Base-by-base conservation (phyloP, 2,888 invertebrate genomes). In the Euspilapteryx auroguttella region DNA sequence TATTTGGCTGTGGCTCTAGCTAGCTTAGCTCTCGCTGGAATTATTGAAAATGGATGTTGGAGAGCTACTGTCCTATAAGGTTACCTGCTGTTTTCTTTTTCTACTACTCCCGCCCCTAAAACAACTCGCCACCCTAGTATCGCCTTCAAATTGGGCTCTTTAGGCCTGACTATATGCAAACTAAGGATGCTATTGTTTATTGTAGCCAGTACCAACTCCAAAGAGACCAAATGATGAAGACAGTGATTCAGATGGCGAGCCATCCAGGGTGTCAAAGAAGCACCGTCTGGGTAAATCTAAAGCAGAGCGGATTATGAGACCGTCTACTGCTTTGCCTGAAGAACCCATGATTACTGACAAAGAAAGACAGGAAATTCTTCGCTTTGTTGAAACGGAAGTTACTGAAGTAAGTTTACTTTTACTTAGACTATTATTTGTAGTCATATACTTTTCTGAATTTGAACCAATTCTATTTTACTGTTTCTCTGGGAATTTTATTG, bases 351-450 rank as follows among this genome's bases (percentile, higher is more conserved):
- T 86, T 14, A 79, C 83, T 1, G 85, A 85, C 32, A 86, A 87
- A 47, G 89, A 90, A 55, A 81, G 87, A 39, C 81, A 86, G 41
- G 87, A 90, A 47, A 91, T 92, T 38, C 59, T 90, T 3, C 83
- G 85, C 66, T 87, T 87, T 65, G 91, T 92, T 3, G 91, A 92
- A 55, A 87, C 81, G 28, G 90, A 89, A 68, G 86, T 83, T 22
- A 83, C 85, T 5, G 86, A 89, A 62, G 86, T 86, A 54, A 37
- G 36, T 36, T 22, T 28, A 25, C 31, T 29, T 15, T 4, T 22
- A 24, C 25, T 24, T 30, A 17, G 2, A 12, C 5, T 24, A 13
- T n/a, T 6, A 12, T 24, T 24, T 9, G 11, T 5, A 4, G 4
- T n/a, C n/a, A n/a, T n/a, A n/a, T n/a, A n/a, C n/a, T n/a, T n/a